phyloP scores from a whole-genome alignment of 92 coral and sea anemone species.

The Porites evermanni region DNA sequence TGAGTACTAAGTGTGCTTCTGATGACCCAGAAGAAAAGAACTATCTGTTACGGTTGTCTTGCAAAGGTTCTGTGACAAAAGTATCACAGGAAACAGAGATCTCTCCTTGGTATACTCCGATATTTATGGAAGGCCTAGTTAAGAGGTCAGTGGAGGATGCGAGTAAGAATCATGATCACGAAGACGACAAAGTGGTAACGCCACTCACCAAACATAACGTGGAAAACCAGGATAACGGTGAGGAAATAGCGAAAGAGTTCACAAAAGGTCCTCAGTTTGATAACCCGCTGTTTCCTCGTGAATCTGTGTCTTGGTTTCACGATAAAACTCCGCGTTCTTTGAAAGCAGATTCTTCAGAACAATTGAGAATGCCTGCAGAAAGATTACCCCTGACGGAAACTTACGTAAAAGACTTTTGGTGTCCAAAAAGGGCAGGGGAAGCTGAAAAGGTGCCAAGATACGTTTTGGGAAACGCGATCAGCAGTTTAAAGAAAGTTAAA shows the following conservation, averaged over 20 bases:
- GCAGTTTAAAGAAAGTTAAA: background rate
- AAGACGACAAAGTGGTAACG: background rate
- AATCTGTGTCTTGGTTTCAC: background rate
- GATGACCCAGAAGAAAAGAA: background rate
- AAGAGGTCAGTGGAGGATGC: background rate
- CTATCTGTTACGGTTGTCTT: background rate
- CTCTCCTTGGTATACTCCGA: background rate
- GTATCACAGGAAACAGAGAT: background rate
- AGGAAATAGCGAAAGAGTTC: background rate
- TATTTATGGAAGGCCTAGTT: background rate
- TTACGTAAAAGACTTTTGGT: background rate
- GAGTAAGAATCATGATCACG: background rate
- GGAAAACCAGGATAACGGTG: background rate
- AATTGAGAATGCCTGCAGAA: background rate
- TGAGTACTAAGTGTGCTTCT: conserved; percentile 1
- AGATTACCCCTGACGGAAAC: background rate
- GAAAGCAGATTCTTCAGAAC: background rate
- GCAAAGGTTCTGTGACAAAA: background rate
- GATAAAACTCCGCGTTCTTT: background rate
- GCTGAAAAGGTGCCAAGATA: background rate
- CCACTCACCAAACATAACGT: background rate
- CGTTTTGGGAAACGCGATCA: background rate
- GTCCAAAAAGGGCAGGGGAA: background rate
- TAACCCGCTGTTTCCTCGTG: conserved; percentile 19
- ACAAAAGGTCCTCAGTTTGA: conserved; percentile 1